Base-by-base conservation (phyloP, 2,797 vertebrate species). In the Acanthurus tractus region DNA sequence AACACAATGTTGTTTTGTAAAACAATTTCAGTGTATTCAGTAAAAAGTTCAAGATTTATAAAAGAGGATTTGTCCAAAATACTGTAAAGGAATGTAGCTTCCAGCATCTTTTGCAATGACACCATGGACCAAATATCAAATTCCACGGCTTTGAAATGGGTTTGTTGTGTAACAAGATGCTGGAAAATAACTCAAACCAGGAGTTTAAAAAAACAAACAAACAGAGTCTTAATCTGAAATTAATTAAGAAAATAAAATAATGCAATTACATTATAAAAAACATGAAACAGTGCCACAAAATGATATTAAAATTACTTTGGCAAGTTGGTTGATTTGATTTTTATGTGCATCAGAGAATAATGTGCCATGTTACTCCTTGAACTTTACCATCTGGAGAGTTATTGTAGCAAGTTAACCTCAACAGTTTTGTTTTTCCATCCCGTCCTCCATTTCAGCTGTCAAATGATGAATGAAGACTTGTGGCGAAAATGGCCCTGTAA, bases 381-480 rank as follows among this genome's bases (percentile, higher is more conserved):
- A 88, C 80, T 29, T 88, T 48, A 86, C 85, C 76, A 50, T 63
- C 76, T 56, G 58, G 77, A 86, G 73, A 70, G 20, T 85, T 69
- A 25, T 74, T 84, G 76, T 86, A 79, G 75, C 80, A 75, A 50
- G 63, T 76, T 79, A 82, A 88, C 86, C 83, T 71, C 45, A 54
- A 73, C 53, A 67, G 64, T 58, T 85, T 54, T 69, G 14, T 17
- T 70, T 65, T 86, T 86, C 74, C 76, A 76, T 80, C 74, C 10
- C 1, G 18, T 69, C 61, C 46, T 59, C 76, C 4, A 2, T 74
- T 71, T 95, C 94, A 94, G 83, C 96, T 96, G 86, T 97, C 96
- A 99, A 87, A 99, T 99, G 88, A 99, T 94, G 54, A 99, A 99
- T 0, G 98, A 99, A 8, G 98, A 99, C 92, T 99, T 99, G 95